Evolutionary conservation across 2,797 vertebrate genomes (phyloP), one percentile per base, ranked within the genome.

Genomic region (Ceyx erithaca): DNA sequence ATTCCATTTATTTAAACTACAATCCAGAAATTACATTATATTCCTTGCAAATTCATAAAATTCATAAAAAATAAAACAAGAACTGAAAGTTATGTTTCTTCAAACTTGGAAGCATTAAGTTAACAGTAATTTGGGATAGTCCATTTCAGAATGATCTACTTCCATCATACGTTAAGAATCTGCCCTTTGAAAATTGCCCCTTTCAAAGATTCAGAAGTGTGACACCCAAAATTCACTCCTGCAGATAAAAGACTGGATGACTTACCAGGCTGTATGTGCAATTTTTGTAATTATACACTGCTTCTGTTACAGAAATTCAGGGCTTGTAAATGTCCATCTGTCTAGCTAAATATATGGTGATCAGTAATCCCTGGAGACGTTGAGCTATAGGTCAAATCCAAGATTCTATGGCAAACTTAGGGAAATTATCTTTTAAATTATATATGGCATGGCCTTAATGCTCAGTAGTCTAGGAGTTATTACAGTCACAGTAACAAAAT

Each of bases 341-440:
- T 92, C 86, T 89, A 31, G 46, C 37, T 91, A 82, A 95, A 92
- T 92, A 58, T 73, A 71, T 55, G 75, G 54, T 89, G 91, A 92
- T 68, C 80, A 40, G 75, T 75, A 92, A 82, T 85, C 88, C 78
- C 68, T 52, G 51, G 83, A 85, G 90, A 87, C 78, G 41, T 70
- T 67, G 68, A 86, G 46, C 46, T 91, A 12, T 69, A 80, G 85
- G 68, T 92, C 80, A 95, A 78, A 90, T 77, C 66, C 68, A 45
- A 75, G 66, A 79, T 81, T 51, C 76, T 80, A 11, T 70, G 76
- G 57, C 70, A 93, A 88, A 85, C 92, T 87, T 88, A 80, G 71
- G 88, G 86, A 96, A 95, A 92, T 73, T 37, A 49, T 88, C 75
- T 85, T 90, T 87, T 90, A 90, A 91, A 84, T 77, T 41, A 80